These are phyloP conservation scores for Enteromius unitaeniatus DNA, from an alignment of 2,797 vertebrate genomes.

Conservation along the genomic window DNA sequence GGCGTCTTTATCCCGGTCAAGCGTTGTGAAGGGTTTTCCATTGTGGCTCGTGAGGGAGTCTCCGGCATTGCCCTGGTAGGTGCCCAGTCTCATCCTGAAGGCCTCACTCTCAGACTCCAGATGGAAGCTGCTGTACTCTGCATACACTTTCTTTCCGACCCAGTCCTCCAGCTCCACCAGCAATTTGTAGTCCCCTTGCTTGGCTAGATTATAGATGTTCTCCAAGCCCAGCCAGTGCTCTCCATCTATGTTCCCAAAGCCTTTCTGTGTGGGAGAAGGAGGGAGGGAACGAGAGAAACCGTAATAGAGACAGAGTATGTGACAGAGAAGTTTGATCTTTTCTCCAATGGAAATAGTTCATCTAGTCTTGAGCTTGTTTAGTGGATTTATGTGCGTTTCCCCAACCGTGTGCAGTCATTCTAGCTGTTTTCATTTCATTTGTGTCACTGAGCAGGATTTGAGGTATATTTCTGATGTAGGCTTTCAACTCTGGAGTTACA, in stretches of 20 bases:
- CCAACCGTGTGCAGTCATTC: constrained; percentile 16
- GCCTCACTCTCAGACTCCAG: constrained; percentile 91
- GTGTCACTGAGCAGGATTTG: constrained; percentile 9
- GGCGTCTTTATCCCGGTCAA: constrained; percentile 93
- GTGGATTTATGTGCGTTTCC: constrained; percentile 10
- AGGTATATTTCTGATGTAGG: constrained; percentile 9
- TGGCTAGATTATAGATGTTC: constrained; percentile 91
- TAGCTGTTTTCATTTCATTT: constrained; percentile 11
- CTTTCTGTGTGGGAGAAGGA: constrained; percentile 82
- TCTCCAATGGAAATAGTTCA: constrained; percentile 8
- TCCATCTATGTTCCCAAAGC: constrained; percentile 95
- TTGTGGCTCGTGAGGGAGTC: constrained; percentile 96
- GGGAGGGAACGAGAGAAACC: not conserved
- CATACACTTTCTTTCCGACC: constrained; percentile 97
- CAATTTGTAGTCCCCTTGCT: constrained; percentile 94
- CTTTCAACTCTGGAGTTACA: constrained; percentile 18
- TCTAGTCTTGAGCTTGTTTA: not conserved
- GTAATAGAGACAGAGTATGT: constrained; percentile 7
- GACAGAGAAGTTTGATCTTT: constrained; percentile 2
- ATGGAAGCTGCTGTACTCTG: constrained; percentile 96
- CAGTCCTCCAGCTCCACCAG: constrained; percentile 97
- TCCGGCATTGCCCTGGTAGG: constrained; percentile 96
- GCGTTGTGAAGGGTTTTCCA: constrained; percentile 96
- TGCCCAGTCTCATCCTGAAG: constrained; percentile 90
- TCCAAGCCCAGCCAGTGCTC: constrained; percentile 98